A percentile compares a stretch with the other conserved stretches of the same genome.
These are phyloP conservation scores for Pangasianodon gigas DNA, from an alignment of 2,113 vertebrate genomes.

Conservation along the genomic window DNA sequence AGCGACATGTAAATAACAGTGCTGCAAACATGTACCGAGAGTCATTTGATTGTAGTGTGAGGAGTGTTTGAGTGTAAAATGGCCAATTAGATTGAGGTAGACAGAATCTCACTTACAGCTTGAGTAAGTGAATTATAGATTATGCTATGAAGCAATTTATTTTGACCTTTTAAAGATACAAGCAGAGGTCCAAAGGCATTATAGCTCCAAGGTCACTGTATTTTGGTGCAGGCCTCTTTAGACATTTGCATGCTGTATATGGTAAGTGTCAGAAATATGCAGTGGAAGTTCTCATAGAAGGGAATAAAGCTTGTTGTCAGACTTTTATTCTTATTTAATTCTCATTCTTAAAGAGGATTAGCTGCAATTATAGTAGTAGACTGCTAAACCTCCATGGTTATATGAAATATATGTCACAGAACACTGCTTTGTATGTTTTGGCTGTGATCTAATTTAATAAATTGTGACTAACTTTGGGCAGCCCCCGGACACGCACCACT, in stretches of 20 bases:
- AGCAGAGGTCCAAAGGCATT: neutral
- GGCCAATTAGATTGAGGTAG: constrained; percentile 7
- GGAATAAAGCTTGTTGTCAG: neutral
- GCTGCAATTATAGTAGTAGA: neutral
- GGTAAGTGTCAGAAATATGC: constrained; percentile 18
- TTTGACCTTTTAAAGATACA: constrained; percentile 2
- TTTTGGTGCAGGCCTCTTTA: neutral
- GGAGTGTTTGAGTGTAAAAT: constrained; percentile 6
- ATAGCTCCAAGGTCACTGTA: neutral
- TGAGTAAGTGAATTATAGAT: neutral
- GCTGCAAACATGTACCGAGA: neutral
- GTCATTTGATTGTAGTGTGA: constrained; percentile 11
- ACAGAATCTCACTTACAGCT: neutral
- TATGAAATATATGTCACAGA: constrained; percentile 17
- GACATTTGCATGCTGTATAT: neutral
- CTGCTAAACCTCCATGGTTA: neutral
- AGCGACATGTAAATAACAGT: constrained; percentile 16
- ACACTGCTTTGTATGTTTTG: neutral
- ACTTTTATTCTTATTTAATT: neutral
- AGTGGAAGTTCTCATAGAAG: no score
- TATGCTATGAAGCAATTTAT: constrained; percentile 13
- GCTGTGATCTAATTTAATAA: neutral
- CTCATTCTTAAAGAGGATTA: neutral
- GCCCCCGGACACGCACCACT: neutral
- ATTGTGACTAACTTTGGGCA: neutral